phyloP scores from a whole-genome alignment of 2,888 invertebrate genomes.

The Cephus sareptanus region DNA sequence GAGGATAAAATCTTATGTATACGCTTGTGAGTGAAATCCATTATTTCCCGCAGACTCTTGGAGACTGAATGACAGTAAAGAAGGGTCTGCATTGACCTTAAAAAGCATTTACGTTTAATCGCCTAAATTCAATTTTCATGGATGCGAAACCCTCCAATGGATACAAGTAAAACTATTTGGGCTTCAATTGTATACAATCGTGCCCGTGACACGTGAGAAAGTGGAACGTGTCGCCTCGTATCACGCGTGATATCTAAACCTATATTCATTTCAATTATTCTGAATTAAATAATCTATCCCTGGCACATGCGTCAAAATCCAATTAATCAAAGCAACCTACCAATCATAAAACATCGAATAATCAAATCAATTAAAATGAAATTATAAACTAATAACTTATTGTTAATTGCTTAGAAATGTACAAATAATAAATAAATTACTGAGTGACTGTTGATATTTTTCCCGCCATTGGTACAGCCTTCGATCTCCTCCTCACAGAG shows the following conservation, averaged over 20 bases:
- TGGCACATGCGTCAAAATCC: not conserved
- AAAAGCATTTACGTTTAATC: slow-evolving; percentile 27
- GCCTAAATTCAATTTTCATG: not conserved
- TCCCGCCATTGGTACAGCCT: not conserved
- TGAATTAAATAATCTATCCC: not conserved
- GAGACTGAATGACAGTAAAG: slow-evolving; percentile 39
- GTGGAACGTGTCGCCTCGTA: not conserved
- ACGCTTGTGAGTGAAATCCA: slow-evolving; percentile 58
- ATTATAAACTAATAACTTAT: not conserved
- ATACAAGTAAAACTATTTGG: slow-evolving; percentile 37
- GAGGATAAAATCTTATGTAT: slow-evolving; percentile 52
- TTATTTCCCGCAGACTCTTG: slow-evolving; percentile 39
- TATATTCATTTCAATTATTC: not conserved
- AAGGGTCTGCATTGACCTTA: slow-evolving; percentile 52
- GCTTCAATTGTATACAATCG: slow-evolving; percentile 32
- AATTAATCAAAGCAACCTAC: not conserved
- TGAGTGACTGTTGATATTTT: not conserved
- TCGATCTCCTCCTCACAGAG: not conserved
- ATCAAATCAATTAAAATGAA: not conserved
- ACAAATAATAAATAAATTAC: not conserved
- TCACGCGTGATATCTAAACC: not conserved
- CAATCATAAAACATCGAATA: not conserved
- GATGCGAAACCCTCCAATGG: slow-evolving; percentile 43
- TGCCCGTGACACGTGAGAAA: slow-evolving; percentile 26
- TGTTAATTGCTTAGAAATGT: not conserved